A percentile compares a stretch with the other conserved stretches of the same genome.
These are phyloP conservation scores for Oreotrochilus melanogaster DNA, from an alignment of 2,113 vertebrate genomes.

Conservation along the genomic window DNA sequence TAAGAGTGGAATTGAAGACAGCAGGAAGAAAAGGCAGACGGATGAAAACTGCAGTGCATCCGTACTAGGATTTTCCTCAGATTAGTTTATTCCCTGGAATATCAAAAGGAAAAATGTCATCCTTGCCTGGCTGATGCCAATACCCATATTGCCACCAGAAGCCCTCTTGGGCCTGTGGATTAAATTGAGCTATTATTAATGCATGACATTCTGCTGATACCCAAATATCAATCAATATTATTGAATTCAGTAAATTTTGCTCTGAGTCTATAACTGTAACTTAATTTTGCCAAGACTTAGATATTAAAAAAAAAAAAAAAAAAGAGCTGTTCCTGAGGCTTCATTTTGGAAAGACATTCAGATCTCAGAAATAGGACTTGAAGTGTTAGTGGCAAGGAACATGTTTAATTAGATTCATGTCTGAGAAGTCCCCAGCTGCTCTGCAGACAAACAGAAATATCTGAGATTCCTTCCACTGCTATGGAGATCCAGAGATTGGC, in stretches of 20 bases:
- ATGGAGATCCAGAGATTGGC: conserved; percentile 20
- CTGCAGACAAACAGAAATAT: conserved; percentile 66
- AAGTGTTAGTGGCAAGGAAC: conserved; percentile 74
- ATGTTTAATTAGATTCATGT: conserved; percentile 76
- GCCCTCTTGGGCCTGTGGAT: background rate
- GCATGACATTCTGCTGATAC: background rate
- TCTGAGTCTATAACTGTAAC: conserved; percentile 40
- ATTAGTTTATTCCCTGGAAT: background rate
- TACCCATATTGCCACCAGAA: background rate
- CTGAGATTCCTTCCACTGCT: conserved; percentile 62
- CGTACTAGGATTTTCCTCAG: background rate
- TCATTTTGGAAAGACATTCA: conserved; percentile 58
- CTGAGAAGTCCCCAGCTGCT: conserved; percentile 74
- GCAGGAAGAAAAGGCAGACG: background rate
- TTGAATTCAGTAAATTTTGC: conserved; percentile 50
- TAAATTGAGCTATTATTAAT: conserved; percentile 35
- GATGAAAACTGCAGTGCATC: background rate
- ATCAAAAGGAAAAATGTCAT: background rate
- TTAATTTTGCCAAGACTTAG: background rate
- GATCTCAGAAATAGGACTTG: conserved; percentile 73
- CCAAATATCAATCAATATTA: conserved; percentile 67
- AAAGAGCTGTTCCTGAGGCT: conserved; percentile 53
- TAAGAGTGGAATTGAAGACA: background rate
- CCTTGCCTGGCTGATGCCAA: background rate
- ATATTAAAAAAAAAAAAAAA: background rate